phyloP scores from a whole-genome alignment of 1,140 invertebrate species.

The Zelostemma sp. region DNA sequence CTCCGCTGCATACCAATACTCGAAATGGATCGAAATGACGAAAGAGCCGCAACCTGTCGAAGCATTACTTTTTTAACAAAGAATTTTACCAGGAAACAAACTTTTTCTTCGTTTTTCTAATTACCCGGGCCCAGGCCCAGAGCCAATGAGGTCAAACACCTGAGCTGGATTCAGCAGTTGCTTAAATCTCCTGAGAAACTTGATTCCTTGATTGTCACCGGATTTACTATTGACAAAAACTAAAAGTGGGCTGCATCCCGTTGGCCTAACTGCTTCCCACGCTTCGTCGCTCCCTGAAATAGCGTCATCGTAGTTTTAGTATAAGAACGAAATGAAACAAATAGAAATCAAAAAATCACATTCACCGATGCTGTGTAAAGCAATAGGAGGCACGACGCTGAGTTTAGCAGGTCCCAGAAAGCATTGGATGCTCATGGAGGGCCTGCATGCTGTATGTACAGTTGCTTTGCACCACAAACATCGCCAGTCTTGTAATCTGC shows the following conservation, averaged over 20 bases:
- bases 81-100: no score
- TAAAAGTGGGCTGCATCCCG: constrained; percentile 87
- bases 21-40: constrained; percentile 92
- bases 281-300: constrained; percentile 81
- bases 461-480: constrained; percentile 96
- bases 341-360: constrained; percentile 41
- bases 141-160: constrained; percentile 95
- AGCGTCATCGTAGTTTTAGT: no score
- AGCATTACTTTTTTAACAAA: background rate
- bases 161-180: constrained; percentile 97
- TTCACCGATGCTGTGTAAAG: constrained; percentile 88
- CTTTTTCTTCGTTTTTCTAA: background rate
- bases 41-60: constrained; percentile 81
- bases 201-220: constrained; percentile 97
- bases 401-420: constrained; percentile 88
- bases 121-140: constrained; percentile 89
- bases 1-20: constrained; percentile 92
- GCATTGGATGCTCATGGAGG: constrained; percentile 80
- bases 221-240: constrained; percentile 98
- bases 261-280: constrained; percentile 88
- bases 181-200: constrained; percentile 95
- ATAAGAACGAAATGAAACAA: no score
- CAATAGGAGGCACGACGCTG: constrained; percentile 93
- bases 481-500: constrained; percentile 93
- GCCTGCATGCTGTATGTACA: constrained; percentile 90